Evolutionary conservation across 2,888 invertebrate species (phyloP), one percentile per base, ranked within the genome.

Genomic region (Gasteruption jaculator): DNA sequence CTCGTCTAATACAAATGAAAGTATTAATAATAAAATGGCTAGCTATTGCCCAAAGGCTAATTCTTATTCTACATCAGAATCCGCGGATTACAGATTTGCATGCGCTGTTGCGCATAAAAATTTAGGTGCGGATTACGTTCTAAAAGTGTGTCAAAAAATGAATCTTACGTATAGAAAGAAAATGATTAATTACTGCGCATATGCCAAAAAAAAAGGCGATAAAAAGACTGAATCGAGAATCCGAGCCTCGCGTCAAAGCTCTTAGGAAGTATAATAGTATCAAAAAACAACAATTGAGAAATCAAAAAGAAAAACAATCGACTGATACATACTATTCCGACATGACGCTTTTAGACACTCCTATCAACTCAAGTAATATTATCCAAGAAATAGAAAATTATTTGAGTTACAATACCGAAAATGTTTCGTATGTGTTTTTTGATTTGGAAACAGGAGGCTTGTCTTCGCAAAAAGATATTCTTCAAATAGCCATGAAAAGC

Each of bases 1-100:
- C 5, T 45, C 36, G 10, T 48, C 30, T 20, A 39, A 50, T 24
- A 15, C 38, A 11, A 50, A 50, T 37, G 48, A 46, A 16, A 50
- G 48, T 14, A 21, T 43, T 5, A 48, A 50, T 29, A 34, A 41
- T 24, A 25, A 34, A 7, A 43, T 45, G 41, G 30, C 30, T 8
- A 33, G 24, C 26, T 45, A 45, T 24, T 42, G 40, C 14, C 42
- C 40, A 20, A 48, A 49, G 19, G n/a, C 18, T 6, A 10, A 12
- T 1, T 44, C 29, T 16, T 47, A 40, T 27, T 40, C 38, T 22
- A 15, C 27, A 10, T 41, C 38, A 12, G 44, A 46, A 41, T 49
- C 44, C 20, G 33, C 12, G 15, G 43, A 46, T 37, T 39, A 16
- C 34, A n/a, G 47, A 47, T 46, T 38, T n/a, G 40, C 39, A 25